These are phyloP conservation scores for Oceanodroma tethys DNA, from an alignment of 2,113 vertebrate genomes.

Conservation along the genomic window DNA sequence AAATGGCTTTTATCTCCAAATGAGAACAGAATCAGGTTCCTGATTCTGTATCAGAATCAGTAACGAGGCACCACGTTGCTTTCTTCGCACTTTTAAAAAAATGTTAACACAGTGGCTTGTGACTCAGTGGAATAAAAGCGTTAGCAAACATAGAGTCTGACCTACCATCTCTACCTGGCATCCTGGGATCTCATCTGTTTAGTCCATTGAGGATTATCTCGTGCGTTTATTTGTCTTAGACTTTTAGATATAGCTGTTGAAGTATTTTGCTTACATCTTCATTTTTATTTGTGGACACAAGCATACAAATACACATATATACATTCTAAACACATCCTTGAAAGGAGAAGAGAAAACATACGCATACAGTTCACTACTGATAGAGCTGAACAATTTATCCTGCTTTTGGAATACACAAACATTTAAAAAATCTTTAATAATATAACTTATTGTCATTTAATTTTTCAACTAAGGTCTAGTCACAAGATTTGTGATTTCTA, in stretches of 20 bases:
- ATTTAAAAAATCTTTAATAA: background rate
- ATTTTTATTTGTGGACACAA: background rate
- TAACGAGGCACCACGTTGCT: background rate
- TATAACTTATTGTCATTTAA: background rate
- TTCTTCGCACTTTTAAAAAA: background rate
- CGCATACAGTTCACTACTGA: background rate
- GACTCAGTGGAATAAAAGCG: background rate
- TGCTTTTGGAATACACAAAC: background rate
- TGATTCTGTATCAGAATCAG: background rate
- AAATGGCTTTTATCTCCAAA: conserved; percentile 21
- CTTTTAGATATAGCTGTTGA: background rate
- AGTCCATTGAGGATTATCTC: background rate
- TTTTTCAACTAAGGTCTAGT: background rate
- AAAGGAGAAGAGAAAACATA: background rate
- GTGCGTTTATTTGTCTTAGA: background rate
- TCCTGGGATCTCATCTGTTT: background rate
- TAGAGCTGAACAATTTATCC: background rate
- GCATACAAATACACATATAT: background rate
- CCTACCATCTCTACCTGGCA: background rate
- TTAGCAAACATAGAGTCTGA: background rate
- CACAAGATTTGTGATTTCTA: background rate
- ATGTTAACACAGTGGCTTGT: background rate
- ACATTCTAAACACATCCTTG: background rate
- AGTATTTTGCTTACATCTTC: background rate
- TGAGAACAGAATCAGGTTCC: background rate